phyloP scores from a whole-genome alignment of 1,140 invertebrate species.

The Anadara kagoshimensis region DNA sequence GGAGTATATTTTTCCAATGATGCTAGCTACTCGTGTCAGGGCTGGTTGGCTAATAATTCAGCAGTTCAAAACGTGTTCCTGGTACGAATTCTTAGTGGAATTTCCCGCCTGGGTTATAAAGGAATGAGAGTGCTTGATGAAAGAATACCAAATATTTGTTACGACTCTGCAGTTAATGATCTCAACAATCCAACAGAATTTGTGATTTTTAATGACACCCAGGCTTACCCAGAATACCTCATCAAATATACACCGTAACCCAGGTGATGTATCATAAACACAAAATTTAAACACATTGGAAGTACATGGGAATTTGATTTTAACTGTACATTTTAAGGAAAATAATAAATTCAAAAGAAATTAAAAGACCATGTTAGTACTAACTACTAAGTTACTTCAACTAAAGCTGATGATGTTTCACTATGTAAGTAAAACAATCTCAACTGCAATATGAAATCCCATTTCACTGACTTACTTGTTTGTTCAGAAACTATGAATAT shows the following conservation, averaged over 20 bases:
- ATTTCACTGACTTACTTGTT: no score
- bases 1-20: constrained; percentile 47
- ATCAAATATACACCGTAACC: constrained; percentile 32
- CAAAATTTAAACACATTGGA: no score
- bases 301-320: no score
- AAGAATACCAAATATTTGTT: constrained; percentile 19
- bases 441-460: no score
- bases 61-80: constrained; percentile 29
- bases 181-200: constrained; percentile 43
- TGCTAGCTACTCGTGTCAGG: constrained; percentile 42
- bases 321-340: no score
- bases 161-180: constrained; percentile 56
- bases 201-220: constrained; percentile 62
- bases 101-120: constrained; percentile 2
- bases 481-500: no score
- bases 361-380: no score
- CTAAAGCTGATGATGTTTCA: no score
- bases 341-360: no score
- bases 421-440: no score
- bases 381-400: no score
- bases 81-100: constrained; percentile 35
- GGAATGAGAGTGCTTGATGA: constrained; percentile 36
- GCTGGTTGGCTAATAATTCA: constrained; percentile 32
- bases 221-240: constrained; percentile 63
- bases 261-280: no score